These are phyloP conservation scores for Ypsolopha scabrella DNA, from an alignment of 2,888 invertebrate genomes.

Conservation along the genomic window DNA sequence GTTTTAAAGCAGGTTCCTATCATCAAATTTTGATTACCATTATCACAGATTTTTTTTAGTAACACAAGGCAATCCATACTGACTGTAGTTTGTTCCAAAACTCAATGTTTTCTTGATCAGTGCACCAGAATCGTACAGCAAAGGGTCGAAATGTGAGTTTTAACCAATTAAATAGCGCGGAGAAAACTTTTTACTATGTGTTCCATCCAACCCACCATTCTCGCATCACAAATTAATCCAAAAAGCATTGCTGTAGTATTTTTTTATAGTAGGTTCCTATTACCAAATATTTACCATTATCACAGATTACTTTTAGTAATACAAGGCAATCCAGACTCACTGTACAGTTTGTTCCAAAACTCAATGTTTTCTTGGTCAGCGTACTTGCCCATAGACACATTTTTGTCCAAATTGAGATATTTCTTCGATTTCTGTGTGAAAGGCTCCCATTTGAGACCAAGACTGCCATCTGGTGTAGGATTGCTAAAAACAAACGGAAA, in stretches of 20 bases:
- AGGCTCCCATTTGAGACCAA: slow-evolving; percentile 34
- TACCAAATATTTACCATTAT: neutral
- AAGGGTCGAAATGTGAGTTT: too few species aligned
- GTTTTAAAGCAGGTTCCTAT: too few species aligned
- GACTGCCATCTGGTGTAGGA: slow-evolving; percentile 31
- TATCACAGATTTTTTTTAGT: slow-evolving; percentile 13
- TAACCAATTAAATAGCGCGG: too few species aligned
- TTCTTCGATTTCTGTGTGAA: slow-evolving; percentile 19
- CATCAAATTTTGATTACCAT: too few species aligned
- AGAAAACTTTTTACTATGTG: too few species aligned
- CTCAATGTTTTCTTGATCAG: slow-evolving; percentile 25
- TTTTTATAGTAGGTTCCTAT: too few species aligned
- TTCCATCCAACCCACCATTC: too few species aligned
- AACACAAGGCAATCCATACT: slow-evolving; percentile 18
- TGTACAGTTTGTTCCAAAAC: slow-evolving; percentile 39
- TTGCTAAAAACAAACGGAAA: slow-evolving; percentile 25
- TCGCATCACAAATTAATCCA: too few species aligned
- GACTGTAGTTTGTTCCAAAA: slow-evolving; percentile 37
- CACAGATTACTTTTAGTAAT: slow-evolving; percentile 14
- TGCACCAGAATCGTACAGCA: too few species aligned
- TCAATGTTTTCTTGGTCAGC: slow-evolving; percentile 25
- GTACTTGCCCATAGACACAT: slow-evolving; percentile 23
- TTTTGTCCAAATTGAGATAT: slow-evolving; percentile 31
- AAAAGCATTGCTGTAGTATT: too few species aligned
- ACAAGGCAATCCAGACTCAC: slow-evolving; percentile 18